These are phyloP conservation scores for Telmatochromis brichardi DNA, from an alignment of 2,113 vertebrate genomes.

Conservation along the genomic window DNA sequence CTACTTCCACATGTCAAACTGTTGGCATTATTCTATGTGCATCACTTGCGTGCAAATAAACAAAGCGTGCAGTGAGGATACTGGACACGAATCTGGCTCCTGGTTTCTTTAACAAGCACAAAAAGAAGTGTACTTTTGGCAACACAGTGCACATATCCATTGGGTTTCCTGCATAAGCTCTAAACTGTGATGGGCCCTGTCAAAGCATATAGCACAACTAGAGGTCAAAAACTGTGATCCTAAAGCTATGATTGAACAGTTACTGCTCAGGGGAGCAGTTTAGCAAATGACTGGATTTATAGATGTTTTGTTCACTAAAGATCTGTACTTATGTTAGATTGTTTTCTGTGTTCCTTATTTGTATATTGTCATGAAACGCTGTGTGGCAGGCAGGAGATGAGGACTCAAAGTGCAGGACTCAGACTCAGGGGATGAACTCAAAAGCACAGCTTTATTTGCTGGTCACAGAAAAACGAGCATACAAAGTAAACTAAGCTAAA, in stretches of 20 bases:
- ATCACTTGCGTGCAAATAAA: not conserved
- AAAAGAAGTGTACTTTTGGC: accelerated
- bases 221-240: too few relatives aligned
- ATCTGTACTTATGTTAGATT: not conserved
- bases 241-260: not conserved
- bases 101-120: not conserved
- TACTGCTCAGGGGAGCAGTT: not conserved
- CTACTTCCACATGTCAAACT: not conserved
- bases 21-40: not conserved
- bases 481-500: too few relatives aligned
- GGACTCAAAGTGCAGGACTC: too few relatives aligned
- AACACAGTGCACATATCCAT: not conserved
- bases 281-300: not conserved
- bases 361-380: not conserved
- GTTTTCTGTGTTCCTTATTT: not conserved
- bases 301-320: not conserved
- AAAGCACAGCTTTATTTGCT: too few relatives aligned
- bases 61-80: not conserved
- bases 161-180: not conserved
- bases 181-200: not conserved
- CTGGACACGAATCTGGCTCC: not conserved
- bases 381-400: too few relatives aligned
- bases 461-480: too few relatives aligned
- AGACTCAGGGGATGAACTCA: too few relatives aligned
- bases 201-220: not conserved